phyloP scores from a whole-genome alignment of 1,140 invertebrate genomes.

The Drosophila orosa region DNA sequence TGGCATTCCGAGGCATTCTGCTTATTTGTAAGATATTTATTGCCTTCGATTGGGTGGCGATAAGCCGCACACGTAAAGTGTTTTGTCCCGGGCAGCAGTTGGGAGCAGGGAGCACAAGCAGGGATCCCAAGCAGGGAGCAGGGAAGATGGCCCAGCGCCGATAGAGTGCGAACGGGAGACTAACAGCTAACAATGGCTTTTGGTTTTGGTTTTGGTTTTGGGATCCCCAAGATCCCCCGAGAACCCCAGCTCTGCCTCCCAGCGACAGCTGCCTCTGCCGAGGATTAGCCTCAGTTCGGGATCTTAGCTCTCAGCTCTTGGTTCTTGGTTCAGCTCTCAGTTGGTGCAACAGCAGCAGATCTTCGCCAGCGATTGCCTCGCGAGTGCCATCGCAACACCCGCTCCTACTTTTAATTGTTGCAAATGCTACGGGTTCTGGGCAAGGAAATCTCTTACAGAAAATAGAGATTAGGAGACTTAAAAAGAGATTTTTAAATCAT shows the following conservation, averaged over 20 bases:
- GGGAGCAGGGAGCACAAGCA: slow-evolving; percentile 1
- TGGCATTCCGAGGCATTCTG: slow-evolving; percentile 83
- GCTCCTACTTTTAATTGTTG: slow-evolving; percentile 44
- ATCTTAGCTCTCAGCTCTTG: slow-evolving; percentile 6
- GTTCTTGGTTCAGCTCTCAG: slow-evolving; percentile 1
- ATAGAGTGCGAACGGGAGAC: slow-evolving; percentile 48
- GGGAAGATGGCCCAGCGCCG: slow-evolving; percentile 49
- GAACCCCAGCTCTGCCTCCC: slow-evolving; percentile 34
- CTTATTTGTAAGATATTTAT: slow-evolving; percentile 85
- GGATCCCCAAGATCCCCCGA: slow-evolving; percentile 3
- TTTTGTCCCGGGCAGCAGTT: slow-evolving; percentile 60
- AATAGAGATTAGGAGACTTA: neutral
- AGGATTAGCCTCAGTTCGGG: slow-evolving; percentile 50
- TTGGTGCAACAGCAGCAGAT: slow-evolving; percentile 35
- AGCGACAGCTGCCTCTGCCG: slow-evolving; percentile 67
- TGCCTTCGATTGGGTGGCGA: slow-evolving; percentile 83
- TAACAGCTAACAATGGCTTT: slow-evolving; percentile 58
- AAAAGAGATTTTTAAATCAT: neutral
- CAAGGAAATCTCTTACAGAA: slow-evolving; percentile 2
- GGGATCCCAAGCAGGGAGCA: slow-evolving; percentile 3
- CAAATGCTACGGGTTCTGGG: slow-evolving; percentile 8
- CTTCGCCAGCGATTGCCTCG: slow-evolving; percentile 39
- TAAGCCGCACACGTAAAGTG: slow-evolving; percentile 83
- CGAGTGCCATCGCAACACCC: slow-evolving; percentile 49
- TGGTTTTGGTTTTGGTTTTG: slow-evolving; percentile 7